Percentiles rank a stretch among this genome's conserved stretches.
phyloP scores from a whole-genome alignment of 2,113 vertebrate genomes.

The Coptodon rendalli region DNA sequence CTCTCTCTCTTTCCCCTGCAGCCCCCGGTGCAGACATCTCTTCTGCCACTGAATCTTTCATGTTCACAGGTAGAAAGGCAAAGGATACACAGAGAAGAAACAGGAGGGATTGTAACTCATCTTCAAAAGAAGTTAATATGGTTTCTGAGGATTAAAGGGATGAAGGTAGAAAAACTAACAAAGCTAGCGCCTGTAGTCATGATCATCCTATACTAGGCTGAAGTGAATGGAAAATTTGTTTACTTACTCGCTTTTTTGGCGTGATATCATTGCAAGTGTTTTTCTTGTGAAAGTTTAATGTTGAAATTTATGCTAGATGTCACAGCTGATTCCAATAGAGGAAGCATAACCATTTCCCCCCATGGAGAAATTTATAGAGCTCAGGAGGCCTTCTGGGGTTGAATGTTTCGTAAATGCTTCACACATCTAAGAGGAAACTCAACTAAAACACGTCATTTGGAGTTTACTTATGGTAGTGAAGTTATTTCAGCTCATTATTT shows the following conservation, averaged over 20 bases:
- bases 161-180: constrained; percentile 48
- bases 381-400: constrained; percentile 25
- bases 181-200: constrained; percentile 40
- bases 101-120: constrained; percentile 52
- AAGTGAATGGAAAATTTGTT: constrained; percentile 34
- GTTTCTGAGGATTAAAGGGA: constrained; percentile 62
- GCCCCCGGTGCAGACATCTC: constrained; percentile 28
- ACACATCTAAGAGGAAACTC: constrained; percentile 25
- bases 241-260: constrained; percentile 24
- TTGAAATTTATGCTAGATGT: constrained; percentile 45
- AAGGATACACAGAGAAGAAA: constrained; percentile 36
- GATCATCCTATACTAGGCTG: constrained; percentile 8
- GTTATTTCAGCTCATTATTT: constrained; percentile 33
- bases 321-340: constrained; percentile 52
- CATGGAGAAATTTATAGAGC: constrained; percentile 30
- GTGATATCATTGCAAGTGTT: constrained; percentile 11
- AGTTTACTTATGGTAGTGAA: constrained; percentile 30
- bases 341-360: background rate
- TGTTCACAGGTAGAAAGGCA: constrained; percentile 62
- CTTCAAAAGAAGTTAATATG: constrained; percentile 64
- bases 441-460: background rate
- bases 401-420: constrained; percentile 27
- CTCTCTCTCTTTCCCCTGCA: background rate
- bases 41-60: constrained; percentile 52
- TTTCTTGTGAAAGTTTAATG: constrained; percentile 25